These are phyloP conservation scores for Kobus ellipsiprymnus DNA, from an alignment of 2,113 vertebrate genomes.

Conservation along the genomic window DNA sequence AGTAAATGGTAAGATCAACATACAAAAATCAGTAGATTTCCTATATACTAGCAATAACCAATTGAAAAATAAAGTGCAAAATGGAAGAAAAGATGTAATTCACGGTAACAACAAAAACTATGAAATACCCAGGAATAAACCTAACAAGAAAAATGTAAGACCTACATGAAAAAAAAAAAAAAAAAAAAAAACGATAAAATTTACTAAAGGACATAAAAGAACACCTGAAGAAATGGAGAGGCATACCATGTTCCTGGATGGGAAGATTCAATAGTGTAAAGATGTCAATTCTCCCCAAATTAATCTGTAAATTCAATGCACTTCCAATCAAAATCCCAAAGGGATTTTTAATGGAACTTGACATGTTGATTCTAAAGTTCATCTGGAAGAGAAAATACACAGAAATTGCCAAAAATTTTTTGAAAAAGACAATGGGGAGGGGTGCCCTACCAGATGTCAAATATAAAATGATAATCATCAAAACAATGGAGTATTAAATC, in stretches of 20 bases:
- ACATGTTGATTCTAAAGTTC: conserved; percentile 71
- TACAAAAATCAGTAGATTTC: not conserved
- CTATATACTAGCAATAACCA: not conserved
- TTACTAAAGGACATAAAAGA: conserved; percentile 54
- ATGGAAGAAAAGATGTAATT: conserved; percentile 29
- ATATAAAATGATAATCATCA: conserved; percentile 46
- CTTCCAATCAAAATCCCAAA: conserved; percentile 74
- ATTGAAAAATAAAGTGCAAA: conserved; percentile 37
- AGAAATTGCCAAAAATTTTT: conserved; percentile 62
- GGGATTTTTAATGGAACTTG: conserved; percentile 74
- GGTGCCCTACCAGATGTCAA: conserved; percentile 43
- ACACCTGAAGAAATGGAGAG: conserved; percentile 70
- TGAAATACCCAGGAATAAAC: conserved; percentile 17
- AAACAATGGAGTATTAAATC: conserved; percentile 36
- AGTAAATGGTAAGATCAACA: conserved; percentile 1
- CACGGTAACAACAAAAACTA: conserved; percentile 11
- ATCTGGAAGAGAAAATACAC: conserved; percentile 74
- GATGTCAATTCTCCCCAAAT: conserved; percentile 72
- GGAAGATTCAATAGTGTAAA: conserved; percentile 70
- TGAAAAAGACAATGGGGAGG: conserved; percentile 50
- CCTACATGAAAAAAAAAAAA: conserved; percentile 38
- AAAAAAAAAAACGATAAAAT: not conserved
- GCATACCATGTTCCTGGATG: conserved; percentile 69
- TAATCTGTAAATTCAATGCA: conserved; percentile 75
- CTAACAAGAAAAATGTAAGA: conserved; percentile 47